Percentiles rank a stretch among this genome's conserved stretches.
Evolutionary conservation across 2,888 invertebrate species (phyloP).

Genomic region (Pherbina coryleti): DNA sequence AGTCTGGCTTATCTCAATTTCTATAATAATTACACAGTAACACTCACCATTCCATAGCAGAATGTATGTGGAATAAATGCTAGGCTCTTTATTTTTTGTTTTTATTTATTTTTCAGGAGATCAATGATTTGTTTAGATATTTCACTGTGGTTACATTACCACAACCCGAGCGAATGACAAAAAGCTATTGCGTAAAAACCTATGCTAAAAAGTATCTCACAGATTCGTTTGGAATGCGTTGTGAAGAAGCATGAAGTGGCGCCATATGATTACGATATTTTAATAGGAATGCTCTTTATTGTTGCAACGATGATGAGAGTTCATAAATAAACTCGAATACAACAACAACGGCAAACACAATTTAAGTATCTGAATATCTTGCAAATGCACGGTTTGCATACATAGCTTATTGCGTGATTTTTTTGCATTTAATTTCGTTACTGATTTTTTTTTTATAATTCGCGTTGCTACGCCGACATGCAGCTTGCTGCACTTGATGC

Average conservation of each 20-base stretch:
- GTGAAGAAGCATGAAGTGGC: slow-evolving; percentile 12
- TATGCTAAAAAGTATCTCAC: background rate
- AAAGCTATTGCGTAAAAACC: too few relatives aligned
- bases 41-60: too few relatives aligned
- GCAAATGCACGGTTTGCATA: slow-evolving; percentile 8
- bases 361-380: slow-evolving; percentile 18
- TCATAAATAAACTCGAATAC: slow-evolving; percentile 45
- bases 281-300: background rate
- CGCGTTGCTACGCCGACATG: too few relatives aligned
- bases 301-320: slow-evolving; percentile 27
- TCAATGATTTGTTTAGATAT: too few relatives aligned
- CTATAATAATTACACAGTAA: too few relatives aligned
- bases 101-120: too few relatives aligned
- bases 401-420: background rate
- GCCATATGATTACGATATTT: slow-evolving; percentile 36
- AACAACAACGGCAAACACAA: slow-evolving; percentile 38
- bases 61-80: too few relatives aligned
- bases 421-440: background rate
- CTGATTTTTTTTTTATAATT: background rate
- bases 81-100: too few relatives aligned
- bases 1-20: too few relatives aligned
- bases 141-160: too few relatives aligned
- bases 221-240: slow-evolving; percentile 15
- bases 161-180: too few relatives aligned
- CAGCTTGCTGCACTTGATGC: too few relatives aligned